Evolutionary conservation across 2,797 vertebrate species (phyloP).

Genomic region (Anas capensis): DNA sequence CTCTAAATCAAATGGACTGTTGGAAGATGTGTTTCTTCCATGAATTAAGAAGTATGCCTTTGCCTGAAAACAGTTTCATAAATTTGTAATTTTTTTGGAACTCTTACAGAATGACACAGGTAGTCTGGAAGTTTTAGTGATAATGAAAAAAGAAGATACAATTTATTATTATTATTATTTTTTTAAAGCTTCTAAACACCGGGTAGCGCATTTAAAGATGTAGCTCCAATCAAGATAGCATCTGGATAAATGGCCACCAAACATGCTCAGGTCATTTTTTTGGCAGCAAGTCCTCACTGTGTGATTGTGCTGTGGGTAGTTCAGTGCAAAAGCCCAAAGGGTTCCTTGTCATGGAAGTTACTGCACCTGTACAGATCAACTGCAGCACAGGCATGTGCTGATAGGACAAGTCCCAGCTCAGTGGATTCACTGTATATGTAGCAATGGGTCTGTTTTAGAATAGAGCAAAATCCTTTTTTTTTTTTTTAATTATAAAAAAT

Average conservation of each 20-base stretch:
- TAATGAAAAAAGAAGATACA: neutral
- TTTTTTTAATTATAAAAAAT: neutral
- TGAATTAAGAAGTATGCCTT: neutral
- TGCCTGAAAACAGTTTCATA: neutral
- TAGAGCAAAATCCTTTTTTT: neutral
- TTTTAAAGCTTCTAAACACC: neutral
- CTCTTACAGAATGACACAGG: neutral
- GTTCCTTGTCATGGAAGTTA: neutral
- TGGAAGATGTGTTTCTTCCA: neutral
- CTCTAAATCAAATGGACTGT: neutral
- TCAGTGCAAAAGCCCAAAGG: neutral
- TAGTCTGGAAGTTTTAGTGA: neutral
- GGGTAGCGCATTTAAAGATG: neutral
- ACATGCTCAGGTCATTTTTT: neutral
- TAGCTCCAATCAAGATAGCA: neutral
- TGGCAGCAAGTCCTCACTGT: neutral
- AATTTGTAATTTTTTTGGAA: neutral
- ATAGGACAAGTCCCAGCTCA: neutral
- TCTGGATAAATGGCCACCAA: neutral
- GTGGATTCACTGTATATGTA: neutral
- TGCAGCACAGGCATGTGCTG: neutral
- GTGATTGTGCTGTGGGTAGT: neutral
- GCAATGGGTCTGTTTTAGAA: neutral
- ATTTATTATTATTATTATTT: neutral
- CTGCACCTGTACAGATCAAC: neutral